Base-by-base conservation (phyloP, 2,888 invertebrate genomes). In the Campopleginae sp. region DNA sequence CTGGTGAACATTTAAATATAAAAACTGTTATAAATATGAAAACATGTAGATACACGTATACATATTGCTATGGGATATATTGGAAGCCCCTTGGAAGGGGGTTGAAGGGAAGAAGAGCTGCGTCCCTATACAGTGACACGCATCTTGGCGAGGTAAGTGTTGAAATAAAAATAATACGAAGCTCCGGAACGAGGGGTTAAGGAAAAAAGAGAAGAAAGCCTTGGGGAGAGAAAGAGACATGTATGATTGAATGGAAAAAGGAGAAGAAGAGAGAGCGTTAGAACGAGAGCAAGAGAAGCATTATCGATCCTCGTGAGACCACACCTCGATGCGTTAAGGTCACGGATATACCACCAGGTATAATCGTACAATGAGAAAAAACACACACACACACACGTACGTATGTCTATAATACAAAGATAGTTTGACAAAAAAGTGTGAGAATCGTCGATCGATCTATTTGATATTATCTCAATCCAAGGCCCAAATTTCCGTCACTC, bases 291-390 rank as follows among this genome's bases (percentile, higher is more conserved):
- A 82, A 87, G 86, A 79, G 78, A 80, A 86, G 87, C 87, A 88
- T 85, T 91, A 91, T 91, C 91, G 91, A 91, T 91, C 90, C 87
- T 82, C 81, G 58, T 33, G 87, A 90, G 89, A 90, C 91, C 91
- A 90, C 91, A 91, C 91, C 91, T 91, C 88, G 89, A 86, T 87
- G 86, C 87, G 84, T 84, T 86, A 80, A 82, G 83, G 84, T 84
- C 82, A 85, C 81, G 82, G 82, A 87, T 82, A 83, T 80, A 85
- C 44, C 61, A 12, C 19, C 58, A 54, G 51, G 44, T 68, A 27
- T 27, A 27, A 66, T 66, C 66, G 23, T 66, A 42, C 19, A 6
- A 42, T 71, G 38, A n/a, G 48, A n/a, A 48, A 19, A 8, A 14
- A 42, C 7, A 17, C n/a, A n/a, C n/a, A n/a, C n/a, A n/a, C 1